phyloP scores from a whole-genome alignment of 2,113 vertebrate species.

The Smithornis capensis region DNA sequence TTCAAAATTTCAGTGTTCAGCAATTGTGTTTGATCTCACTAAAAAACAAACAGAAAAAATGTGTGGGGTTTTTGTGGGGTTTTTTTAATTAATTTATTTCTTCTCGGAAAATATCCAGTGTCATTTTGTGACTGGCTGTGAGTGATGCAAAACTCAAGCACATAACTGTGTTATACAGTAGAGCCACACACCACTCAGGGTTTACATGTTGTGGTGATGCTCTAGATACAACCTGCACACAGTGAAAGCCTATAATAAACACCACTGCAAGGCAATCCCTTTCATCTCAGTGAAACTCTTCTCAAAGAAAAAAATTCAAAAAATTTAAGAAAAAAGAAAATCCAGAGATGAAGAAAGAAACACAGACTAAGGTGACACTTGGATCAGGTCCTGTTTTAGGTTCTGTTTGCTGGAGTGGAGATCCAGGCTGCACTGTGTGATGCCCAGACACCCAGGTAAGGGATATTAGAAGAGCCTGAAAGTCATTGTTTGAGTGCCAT shows the following conservation, averaged over 20 bases:
- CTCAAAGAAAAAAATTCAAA: background rate
- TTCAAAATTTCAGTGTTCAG: background rate
- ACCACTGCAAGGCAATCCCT: background rate
- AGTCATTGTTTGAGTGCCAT: background rate
- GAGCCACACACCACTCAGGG: background rate
- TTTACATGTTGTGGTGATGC: background rate
- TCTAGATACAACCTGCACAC: background rate
- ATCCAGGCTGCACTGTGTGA: background rate
- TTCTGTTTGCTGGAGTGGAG: background rate
- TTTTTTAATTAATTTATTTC: no score
- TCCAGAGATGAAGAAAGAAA: background rate
- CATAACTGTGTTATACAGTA: background rate
- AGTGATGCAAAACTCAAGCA: background rate
- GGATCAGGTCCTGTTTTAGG: background rate
- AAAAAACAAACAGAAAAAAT: background rate
- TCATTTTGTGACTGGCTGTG: background rate
- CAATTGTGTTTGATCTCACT: background rate
- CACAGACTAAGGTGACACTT: background rate
- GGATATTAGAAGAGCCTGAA: background rate
- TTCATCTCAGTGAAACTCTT: background rate
- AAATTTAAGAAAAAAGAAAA: no score
- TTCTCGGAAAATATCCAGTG: background rate
- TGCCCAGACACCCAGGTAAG: fast-evolving
- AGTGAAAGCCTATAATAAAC: background rate
- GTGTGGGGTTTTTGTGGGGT: no score